A percentile compares a stretch with the other conserved stretches of the same genome.
Conservation (phyloP, 2,888 invertebrate species). For the Eueremaeus valkanovi region DNA sequence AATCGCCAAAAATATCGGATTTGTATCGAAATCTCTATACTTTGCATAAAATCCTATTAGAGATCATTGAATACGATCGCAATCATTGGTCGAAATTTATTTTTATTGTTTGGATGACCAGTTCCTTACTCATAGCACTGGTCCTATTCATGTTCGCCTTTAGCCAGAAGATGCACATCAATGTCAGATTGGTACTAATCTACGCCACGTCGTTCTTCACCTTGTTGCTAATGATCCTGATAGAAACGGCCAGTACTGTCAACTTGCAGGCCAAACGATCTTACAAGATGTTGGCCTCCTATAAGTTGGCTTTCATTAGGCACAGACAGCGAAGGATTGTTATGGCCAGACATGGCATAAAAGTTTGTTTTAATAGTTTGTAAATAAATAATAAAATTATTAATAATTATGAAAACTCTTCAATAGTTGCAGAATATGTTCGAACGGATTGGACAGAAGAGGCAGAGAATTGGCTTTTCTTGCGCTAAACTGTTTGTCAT, state of each 20-base stretch:
- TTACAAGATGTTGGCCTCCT: neutral
- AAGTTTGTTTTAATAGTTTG: neutral
- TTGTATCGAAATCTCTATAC: neutral
- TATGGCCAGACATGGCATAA: neutral
- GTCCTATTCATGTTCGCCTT: neutral
- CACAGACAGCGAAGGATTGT: neutral
- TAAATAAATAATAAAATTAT: neutral
- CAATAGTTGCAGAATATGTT: neutral
- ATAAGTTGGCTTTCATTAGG: neutral
- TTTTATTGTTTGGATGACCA: neutral
- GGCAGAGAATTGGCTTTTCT: neutral
- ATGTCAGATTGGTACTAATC: neutral
- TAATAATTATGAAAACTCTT: neutral
- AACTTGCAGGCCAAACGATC: neutral
- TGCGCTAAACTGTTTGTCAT: neutral
- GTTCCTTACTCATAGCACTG: neutral
- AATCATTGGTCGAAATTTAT: neutral
- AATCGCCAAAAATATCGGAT: neutral
- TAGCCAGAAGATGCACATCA: neutral
- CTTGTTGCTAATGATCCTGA: neutral
- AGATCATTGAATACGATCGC: neutral
- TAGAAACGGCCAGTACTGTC: neutral
- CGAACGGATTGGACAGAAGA: neutral
- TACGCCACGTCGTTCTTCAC: neutral
- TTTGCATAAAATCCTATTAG: too few species aligned